These are phyloP conservation scores for Diprion similis DNA, from an alignment of 1,140 invertebrate species.

Conservation along the genomic window DNA sequence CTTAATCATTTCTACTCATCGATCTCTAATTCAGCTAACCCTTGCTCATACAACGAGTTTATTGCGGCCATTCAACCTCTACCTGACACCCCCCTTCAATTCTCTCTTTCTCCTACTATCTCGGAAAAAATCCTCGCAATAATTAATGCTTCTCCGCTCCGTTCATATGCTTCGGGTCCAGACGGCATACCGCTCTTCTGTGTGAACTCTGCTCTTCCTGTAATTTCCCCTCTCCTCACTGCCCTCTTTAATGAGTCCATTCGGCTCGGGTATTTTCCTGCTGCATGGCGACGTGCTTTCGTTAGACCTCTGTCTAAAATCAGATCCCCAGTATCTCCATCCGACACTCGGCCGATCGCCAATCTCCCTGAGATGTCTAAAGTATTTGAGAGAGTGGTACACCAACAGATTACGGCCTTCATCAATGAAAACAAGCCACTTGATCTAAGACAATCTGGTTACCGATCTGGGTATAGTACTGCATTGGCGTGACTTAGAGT, in stretches of 20 bases:
- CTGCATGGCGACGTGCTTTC: background rate
- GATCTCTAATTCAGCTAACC: too few species aligned
- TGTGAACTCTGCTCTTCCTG: background rate
- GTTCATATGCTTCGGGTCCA: background rate
- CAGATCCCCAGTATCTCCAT: background rate
- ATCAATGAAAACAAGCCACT: background rate
- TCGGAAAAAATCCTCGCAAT: background rate
- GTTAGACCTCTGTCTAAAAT: background rate
- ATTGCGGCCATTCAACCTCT: background rate
- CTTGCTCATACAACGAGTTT: background rate
- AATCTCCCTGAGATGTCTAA: background rate
- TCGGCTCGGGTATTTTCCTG: background rate
- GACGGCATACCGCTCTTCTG: background rate
- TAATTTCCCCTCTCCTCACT: background rate
- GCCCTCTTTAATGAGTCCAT: background rate
- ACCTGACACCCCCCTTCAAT: background rate
- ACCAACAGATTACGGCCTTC: background rate
- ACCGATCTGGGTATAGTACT: conserved; percentile 6
- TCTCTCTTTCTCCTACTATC: background rate
- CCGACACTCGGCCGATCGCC: background rate
- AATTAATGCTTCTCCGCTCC: background rate
- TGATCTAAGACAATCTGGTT: conserved; percentile 15
- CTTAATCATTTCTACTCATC: too few species aligned
- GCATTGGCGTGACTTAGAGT: conserved; percentile 21
- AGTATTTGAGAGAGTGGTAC: background rate